Percentiles rank a stretch among this genome's conserved stretches.
phyloP scores from a whole-genome alignment of 2,113 vertebrate species.

The Chaetorhynchus papuensis region DNA sequence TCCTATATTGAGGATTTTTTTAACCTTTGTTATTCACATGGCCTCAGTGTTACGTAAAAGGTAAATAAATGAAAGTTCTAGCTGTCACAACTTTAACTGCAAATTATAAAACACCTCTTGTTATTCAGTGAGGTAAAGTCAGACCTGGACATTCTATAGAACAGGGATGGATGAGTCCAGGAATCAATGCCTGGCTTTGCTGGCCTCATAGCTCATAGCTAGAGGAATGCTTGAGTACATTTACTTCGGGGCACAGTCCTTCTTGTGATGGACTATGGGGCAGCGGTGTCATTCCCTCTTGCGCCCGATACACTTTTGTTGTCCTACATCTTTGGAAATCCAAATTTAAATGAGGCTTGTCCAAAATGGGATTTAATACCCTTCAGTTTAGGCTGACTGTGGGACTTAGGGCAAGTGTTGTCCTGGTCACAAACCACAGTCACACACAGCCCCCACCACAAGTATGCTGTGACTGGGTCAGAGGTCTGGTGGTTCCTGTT shows the following conservation, averaged over 20 bases:
- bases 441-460: background rate
- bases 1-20: background rate
- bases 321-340: background rate
- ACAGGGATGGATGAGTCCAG: background rate
- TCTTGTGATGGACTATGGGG: background rate
- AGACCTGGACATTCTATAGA: background rate
- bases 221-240: background rate
- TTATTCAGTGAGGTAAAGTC: background rate
- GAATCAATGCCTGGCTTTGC: background rate
- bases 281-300: background rate
- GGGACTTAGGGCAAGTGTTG: background rate
- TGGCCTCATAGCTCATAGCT: background rate
- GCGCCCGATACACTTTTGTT: accelerated
- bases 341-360: background rate
- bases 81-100: background rate
- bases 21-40: background rate
- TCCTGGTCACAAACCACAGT: background rate
- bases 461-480: background rate
- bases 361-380: background rate
- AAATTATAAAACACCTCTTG: background rate
- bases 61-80: background rate
- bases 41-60: background rate
- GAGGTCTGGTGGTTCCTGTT: background rate
- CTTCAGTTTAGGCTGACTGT: background rate
- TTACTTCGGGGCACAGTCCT: background rate